Evolutionary conservation across 2,113 vertebrate genomes (phyloP).

Genomic region (Sebastes schlegelii): DNA sequence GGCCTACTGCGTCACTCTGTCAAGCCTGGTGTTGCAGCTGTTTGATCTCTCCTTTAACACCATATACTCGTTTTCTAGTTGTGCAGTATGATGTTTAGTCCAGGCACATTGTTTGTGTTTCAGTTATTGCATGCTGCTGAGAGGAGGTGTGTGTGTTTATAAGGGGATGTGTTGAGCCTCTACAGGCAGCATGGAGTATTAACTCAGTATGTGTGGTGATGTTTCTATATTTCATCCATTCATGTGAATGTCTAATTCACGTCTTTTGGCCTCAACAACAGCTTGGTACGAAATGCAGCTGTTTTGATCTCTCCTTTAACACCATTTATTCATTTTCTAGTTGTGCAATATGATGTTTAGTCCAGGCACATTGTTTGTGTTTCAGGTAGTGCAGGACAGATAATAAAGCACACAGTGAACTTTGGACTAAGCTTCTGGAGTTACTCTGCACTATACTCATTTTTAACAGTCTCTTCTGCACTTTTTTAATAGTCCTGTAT

Average conservation of each 20-base stretch:
- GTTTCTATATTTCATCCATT: background rate
- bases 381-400: background rate
- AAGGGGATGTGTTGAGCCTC: background rate
- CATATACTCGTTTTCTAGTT: accelerated
- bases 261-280: constrained; percentile 53
- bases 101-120: background rate
- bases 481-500: no score
- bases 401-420: no score
- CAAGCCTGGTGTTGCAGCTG: background rate
- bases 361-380: background rate
- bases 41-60: background rate
- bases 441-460: no score
- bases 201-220: background rate
- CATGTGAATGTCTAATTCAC: background rate
- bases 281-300: constrained; percentile 62
- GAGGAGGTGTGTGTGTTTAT: background rate
- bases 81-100: background rate
- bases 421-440: no score
- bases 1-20: constrained; percentile 70
- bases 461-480: no score
- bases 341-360: accelerated
- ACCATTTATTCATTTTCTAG: background rate
- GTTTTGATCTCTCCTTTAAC: background rate
- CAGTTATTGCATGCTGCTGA: background rate
- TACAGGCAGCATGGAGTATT: background rate